Evolutionary conservation across 2,888 invertebrate species (phyloP).

Genomic region (Caenorhabditis virilis): DNA sequence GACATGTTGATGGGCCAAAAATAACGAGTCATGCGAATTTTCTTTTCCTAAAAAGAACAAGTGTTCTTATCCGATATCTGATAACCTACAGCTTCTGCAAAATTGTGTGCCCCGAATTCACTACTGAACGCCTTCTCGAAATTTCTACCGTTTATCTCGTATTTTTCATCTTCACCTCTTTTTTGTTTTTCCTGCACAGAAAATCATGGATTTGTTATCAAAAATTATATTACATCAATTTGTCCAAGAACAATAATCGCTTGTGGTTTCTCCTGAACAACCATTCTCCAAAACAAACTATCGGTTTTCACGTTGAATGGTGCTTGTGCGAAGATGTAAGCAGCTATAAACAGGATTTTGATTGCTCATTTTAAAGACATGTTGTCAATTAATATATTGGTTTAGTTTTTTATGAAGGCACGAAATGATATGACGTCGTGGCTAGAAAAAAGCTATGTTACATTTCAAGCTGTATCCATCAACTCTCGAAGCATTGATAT

Average conservation of each 20-base stretch:
- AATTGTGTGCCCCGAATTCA: constrained; percentile 12
- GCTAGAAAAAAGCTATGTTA: too few species aligned
- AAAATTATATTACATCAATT: constrained; percentile 5
- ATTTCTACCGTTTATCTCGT: constrained; percentile 9
- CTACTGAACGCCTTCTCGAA: constrained; percentile 19
- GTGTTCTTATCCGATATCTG: too few species aligned
- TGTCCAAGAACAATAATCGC: constrained; percentile 36
- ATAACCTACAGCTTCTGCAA: constrained; percentile 18
- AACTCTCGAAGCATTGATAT: constrained; percentile 30
- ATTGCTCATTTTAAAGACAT: too few species aligned
- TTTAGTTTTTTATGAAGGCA: too few species aligned
- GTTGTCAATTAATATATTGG: too few species aligned
- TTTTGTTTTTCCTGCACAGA: constrained; percentile 11
- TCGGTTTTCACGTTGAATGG: constrained; percentile 24
- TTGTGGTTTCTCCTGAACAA: constrained; percentile 16
- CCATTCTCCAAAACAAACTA: constrained; percentile 28
- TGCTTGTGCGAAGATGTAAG: constrained; percentile 36
- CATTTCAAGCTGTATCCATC: constrained; percentile 25
- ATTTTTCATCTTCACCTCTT: constrained; percentile 5
- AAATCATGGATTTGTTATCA: not conserved
- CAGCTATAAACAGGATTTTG: constrained; percentile 21
- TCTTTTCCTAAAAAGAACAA: too few species aligned
- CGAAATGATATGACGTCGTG: too few species aligned
- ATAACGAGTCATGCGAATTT: constrained; percentile 8
- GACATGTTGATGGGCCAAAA: constrained; percentile 31